phyloP scores from a whole-genome alignment of 2,113 vertebrate species.

The Glaucidium brasilianum region DNA sequence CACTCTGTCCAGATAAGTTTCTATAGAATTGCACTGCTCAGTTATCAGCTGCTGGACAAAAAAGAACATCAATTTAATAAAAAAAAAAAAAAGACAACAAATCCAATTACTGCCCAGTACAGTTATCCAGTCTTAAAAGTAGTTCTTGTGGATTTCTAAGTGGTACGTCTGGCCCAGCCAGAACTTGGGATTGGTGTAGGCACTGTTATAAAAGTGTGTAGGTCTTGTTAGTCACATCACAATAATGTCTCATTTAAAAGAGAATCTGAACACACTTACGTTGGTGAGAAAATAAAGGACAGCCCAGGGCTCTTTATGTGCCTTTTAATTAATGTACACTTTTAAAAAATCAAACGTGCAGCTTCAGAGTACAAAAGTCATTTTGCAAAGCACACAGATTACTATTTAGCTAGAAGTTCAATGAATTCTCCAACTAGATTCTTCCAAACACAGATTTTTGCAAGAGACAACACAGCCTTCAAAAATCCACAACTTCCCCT shows the following conservation, averaged over 20 bases:
- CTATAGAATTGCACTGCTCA: background rate
- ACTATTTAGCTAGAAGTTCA: slow-evolving; percentile 12
- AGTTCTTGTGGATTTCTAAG: background rate
- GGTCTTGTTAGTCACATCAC: background rate
- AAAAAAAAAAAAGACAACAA: background rate
- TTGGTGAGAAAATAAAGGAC: background rate
- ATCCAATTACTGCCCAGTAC: background rate
- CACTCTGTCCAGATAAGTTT: background rate
- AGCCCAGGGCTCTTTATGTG: background rate
- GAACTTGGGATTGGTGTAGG: background rate
- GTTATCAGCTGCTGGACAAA: background rate
- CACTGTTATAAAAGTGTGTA: background rate
- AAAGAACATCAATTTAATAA: background rate
- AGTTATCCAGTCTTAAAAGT: background rate
- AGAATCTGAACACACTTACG: background rate
- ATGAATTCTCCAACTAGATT: background rate
- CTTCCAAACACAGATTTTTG: background rate
- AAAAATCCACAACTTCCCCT: background rate
- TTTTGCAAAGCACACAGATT: background rate
- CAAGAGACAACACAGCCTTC: background rate
- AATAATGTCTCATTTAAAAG: background rate
- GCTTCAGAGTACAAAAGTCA: background rate
- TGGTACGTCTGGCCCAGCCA: background rate
- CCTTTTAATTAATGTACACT: background rate
- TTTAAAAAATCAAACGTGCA: background rate